Conservation (phyloP, 2,113 vertebrate species). For the Platichthys flesus region DNA sequence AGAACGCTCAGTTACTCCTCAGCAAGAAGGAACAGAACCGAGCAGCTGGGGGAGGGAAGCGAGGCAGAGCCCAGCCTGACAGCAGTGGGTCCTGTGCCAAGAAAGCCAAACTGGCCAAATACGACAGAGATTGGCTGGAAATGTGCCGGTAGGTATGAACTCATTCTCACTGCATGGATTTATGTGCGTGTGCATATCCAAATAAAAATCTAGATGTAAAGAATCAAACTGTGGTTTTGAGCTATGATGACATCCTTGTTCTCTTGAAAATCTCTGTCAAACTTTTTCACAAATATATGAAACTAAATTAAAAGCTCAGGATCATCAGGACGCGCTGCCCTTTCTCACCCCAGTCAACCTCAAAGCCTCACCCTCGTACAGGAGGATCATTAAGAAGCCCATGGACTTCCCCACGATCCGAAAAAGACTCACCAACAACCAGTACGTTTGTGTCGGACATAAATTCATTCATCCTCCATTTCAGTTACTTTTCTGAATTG, state of each 20-base stretch:
- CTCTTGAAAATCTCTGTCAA: background rate
- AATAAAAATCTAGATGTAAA: too few species aligned
- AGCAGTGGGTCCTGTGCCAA: constrained; percentile 82
- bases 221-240: too few species aligned
- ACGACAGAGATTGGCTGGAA: constrained; percentile 86
- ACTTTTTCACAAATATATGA: background rate
- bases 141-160: constrained; percentile 85
- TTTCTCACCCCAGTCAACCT: constrained; percentile 85
- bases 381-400: constrained; percentile 96
- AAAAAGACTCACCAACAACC: constrained; percentile 92
- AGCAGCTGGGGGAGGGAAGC: constrained; percentile 81
- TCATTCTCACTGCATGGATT: background rate
- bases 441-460: constrained; percentile 83
- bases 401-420: constrained; percentile 99
- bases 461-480: background rate
- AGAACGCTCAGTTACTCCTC: constrained; percentile 86
- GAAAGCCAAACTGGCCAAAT: constrained; percentile 85
- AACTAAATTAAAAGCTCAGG: background rate
- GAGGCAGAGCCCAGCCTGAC: constrained; percentile 84
- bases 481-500: background rate
- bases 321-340: too few species aligned
- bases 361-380: constrained; percentile 96
- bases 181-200: too few species aligned
- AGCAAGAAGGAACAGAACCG: constrained; percentile 86
- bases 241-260: background rate